Percentiles rank a stretch among this genome's conserved stretches.
Evolutionary conservation across 2,888 invertebrate genomes (phyloP).

Genomic region (Glaucopsyche alexis): DNA sequence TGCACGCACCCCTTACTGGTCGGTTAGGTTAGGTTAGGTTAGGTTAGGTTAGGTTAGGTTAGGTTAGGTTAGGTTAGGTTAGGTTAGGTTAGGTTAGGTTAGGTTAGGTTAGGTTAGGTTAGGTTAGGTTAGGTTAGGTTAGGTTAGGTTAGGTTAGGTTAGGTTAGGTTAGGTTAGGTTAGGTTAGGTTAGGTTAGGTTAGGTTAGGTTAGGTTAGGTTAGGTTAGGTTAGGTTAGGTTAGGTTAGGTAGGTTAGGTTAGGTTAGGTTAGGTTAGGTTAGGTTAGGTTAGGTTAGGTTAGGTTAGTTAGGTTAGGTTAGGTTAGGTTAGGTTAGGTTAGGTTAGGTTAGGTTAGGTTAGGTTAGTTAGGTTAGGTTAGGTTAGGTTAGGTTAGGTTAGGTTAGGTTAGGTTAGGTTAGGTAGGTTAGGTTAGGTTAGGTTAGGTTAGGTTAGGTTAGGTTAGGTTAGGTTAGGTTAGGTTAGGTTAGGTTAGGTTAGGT

Average conservation of each 20-base stretch:
- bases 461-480: constrained; percentile 35
- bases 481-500: constrained; percentile 34
- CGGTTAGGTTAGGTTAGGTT: constrained; percentile 38
- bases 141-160: too few relatives aligned
- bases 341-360: constrained; percentile 35
- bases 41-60: constrained; percentile 36
- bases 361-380: constrained; percentile 35
- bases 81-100: constrained; percentile 31
- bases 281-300: constrained; percentile 37
- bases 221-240: constrained; percentile 34
- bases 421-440: too few relatives aligned
- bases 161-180: too few relatives aligned
- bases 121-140: too few relatives aligned
- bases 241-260: too few relatives aligned
- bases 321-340: constrained; percentile 38
- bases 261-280: constrained; percentile 36
- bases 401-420: constrained; percentile 31
- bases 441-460: constrained; percentile 35
- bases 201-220: constrained; percentile 37
- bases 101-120: too few relatives aligned
- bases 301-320: constrained; percentile 35
- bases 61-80: constrained; percentile 38
- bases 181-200: constrained; percentile 35
- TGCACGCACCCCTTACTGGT: too few relatives aligned
- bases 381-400: constrained; percentile 34